Percentiles rank a stretch among this genome's conserved stretches.
These are phyloP conservation scores for Eupithecia exiguata DNA, from an alignment of 2,888 invertebrate species.

Conservation along the genomic window DNA sequence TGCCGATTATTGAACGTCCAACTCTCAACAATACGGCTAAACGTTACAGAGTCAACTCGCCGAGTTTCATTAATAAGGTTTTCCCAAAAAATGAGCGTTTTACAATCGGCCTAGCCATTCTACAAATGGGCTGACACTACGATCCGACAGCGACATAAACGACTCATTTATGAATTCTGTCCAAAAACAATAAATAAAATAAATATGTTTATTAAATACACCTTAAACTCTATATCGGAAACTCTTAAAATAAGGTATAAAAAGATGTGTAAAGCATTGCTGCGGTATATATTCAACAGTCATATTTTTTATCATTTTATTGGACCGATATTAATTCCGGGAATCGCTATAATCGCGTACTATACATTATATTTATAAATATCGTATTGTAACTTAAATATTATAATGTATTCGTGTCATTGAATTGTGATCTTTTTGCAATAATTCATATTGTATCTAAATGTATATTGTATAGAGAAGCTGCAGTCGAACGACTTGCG, in stretches of 20 bases:
- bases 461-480: background rate
- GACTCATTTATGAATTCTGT: background rate
- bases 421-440: background rate
- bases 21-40: too few species aligned
- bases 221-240: background rate
- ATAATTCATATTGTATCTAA: background rate
- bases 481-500: background rate
- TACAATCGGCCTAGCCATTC: too few species aligned
- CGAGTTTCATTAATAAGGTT: too few species aligned
- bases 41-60: too few species aligned
- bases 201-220: background rate
- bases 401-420: background rate
- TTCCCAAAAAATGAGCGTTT: too few species aligned
- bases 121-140: too few species aligned
- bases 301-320: constrained; percentile 13
- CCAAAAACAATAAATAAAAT: background rate
- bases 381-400: background rate
- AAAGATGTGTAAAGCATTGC: too few species aligned
- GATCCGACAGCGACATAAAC: background rate
- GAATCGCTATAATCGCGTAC: background rate
- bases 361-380: background rate
- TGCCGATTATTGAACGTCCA: too few species aligned
- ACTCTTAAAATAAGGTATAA: background rate
- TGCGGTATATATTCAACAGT: background rate
- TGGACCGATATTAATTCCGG: background rate